Evolutionary conservation across 2,888 invertebrate genomes (phyloP).

Genomic region (Cephus spinipes): DNA sequence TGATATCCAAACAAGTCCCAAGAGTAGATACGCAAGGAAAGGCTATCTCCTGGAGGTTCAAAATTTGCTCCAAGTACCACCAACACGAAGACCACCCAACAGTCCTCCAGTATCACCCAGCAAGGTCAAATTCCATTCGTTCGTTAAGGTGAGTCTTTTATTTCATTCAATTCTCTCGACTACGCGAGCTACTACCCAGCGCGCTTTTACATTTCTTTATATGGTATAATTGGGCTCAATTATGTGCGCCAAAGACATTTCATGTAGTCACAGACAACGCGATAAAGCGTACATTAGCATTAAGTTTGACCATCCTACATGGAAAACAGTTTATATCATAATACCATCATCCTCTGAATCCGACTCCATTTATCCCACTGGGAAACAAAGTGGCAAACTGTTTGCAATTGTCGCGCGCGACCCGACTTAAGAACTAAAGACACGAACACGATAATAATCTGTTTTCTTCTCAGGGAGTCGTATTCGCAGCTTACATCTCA

Average conservation of each 20-base stretch:
- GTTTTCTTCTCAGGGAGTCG: slow-evolving; percentile 10
- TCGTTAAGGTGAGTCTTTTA: slow-evolving; percentile 60
- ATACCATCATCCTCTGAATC: neutral
- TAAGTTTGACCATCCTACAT: neutral
- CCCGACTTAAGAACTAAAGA: neutral
- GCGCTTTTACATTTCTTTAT: neutral
- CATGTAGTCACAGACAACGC: neutral
- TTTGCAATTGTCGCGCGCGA: neutral
- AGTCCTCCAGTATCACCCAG: slow-evolving; percentile 66
- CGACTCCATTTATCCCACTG: neutral
- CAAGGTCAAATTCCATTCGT: slow-evolving; percentile 65
- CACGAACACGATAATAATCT: neutral
- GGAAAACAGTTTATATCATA: neutral
- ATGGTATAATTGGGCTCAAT: neutral
- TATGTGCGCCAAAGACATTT: neutral
- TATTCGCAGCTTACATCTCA: slow-evolving; percentile 12
- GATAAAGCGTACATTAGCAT: neutral
- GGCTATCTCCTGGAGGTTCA: slow-evolving; percentile 57
- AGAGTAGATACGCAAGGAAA: slow-evolving; percentile 50
- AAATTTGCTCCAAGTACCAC: slow-evolving; percentile 49
- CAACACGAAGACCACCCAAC: slow-evolving; percentile 42
- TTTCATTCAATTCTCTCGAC: neutral
- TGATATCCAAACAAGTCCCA: slow-evolving; percentile 48
- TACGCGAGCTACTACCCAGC: neutral
- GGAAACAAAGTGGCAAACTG: neutral